Evolutionary conservation across 2,888 invertebrate genomes (phyloP).

Genomic region (Hypercompe scribonia): DNA sequence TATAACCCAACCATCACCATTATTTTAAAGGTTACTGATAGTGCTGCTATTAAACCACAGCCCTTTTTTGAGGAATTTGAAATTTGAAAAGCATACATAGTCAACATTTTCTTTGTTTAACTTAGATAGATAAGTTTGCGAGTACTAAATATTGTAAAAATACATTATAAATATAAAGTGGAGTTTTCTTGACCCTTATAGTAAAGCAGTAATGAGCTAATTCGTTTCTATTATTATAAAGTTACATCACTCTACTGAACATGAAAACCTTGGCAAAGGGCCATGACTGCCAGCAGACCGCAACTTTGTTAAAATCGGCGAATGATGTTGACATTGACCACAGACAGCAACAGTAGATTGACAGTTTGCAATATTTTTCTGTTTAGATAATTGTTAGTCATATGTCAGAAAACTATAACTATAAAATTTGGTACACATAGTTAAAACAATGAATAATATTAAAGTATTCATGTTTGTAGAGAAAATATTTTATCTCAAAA

Average conservation of each 20-base stretch:
- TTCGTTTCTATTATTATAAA: slow-evolving; percentile 9
- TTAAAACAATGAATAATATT: not conserved
- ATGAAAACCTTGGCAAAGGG: slow-evolving; percentile 6
- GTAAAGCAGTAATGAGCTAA: not conserved
- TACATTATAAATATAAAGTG: not conserved
- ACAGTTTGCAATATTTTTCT: not conserved
- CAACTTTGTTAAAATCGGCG: slow-evolving; percentile 9
- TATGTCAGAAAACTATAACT: not conserved
- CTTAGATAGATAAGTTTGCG: too few relatives aligned
- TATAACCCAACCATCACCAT: not conserved
- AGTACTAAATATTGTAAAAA: not conserved
- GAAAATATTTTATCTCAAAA: not conserved
- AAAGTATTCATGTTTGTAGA: not conserved
- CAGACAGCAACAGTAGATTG: slow-evolving; percentile 5
- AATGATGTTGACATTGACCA: slow-evolving; percentile 6
- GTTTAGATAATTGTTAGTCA: not conserved
- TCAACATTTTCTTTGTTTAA: too few relatives aligned
- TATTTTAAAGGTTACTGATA: not conserved
- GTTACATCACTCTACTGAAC: slow-evolving; percentile 18
- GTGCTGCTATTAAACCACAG: not conserved
- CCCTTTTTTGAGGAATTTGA: not conserved
- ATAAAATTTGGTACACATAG: not conserved
- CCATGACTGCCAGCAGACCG: slow-evolving; percentile 7
- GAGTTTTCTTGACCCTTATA: not conserved
- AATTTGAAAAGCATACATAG: not conserved